Evolutionary conservation across 2,888 invertebrate genomes (phyloP).

Genomic region (Caenorhabditis sinica): DNA sequence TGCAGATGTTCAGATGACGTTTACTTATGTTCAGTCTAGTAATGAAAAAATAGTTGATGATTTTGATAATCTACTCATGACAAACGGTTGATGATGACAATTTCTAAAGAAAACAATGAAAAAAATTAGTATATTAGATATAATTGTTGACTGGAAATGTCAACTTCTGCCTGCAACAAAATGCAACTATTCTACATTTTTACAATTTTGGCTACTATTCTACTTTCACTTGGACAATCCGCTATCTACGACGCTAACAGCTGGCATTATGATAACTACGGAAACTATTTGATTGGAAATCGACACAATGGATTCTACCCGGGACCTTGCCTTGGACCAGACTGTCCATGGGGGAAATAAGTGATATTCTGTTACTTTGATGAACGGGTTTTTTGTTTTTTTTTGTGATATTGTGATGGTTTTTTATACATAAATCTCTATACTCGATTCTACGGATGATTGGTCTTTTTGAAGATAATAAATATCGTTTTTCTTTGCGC

Average conservation of each 20-base stretch:
- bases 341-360: conserved; percentile 63
- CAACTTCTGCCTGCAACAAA: not conserved
- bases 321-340: conserved; percentile 57
- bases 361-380: not conserved
- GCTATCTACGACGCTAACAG: no score
- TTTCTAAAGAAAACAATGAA: not conserved
- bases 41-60: no score
- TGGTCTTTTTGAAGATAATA: no score
- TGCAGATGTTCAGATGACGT: conserved; percentile 3
- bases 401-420: no score
- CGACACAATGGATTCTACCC: conserved; percentile 59
- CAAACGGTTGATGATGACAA: conserved; percentile 22
- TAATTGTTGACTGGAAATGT: not conserved
- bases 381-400: no score
- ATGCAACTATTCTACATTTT: conserved; percentile 26
- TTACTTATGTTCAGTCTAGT: no score
- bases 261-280: conserved; percentile 58
- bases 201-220: not conserved
- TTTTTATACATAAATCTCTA: no score
- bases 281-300: conserved; percentile 57
- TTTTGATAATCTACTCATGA: not conserved
- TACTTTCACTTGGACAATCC: not conserved
- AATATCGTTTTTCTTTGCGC: no score
- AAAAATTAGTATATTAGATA: not conserved
- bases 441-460: no score